Conservation (phyloP, 2,797 vertebrate genomes). For the Gymnoscopelus microlampas region DNA sequence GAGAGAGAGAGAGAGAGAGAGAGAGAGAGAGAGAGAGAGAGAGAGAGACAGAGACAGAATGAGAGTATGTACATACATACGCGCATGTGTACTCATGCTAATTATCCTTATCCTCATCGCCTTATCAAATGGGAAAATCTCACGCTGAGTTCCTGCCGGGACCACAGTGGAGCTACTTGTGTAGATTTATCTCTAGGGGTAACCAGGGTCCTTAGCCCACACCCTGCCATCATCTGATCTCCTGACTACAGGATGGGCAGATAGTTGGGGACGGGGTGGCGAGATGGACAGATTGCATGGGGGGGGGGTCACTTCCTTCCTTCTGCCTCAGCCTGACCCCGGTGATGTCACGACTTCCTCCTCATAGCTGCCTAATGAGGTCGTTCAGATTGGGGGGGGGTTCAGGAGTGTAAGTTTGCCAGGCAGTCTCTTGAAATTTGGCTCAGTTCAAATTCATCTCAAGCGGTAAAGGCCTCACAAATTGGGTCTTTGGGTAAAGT, state of each 20-base stretch:
- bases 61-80: not conserved
- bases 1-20: not conserved
- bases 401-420: too few relatives aligned
- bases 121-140: slow-evolving; percentile 82
- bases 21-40: too few relatives aligned
- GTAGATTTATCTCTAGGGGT: slow-evolving; percentile 64
- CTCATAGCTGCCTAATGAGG: slow-evolving; percentile 1
- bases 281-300: slow-evolving; percentile 27
- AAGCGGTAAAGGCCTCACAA: too few relatives aligned
- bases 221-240: slow-evolving; percentile 49
- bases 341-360: slow-evolving; percentile 44
- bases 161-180: slow-evolving; percentile 59
- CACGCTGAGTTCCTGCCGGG: slow-evolving; percentile 59
- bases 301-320: slow-evolving; percentile 39
- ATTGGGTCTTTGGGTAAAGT: too few relatives aligned
- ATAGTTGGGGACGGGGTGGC: slow-evolving; percentile 21
- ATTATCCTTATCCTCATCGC: slow-evolving; percentile 53
- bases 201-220: slow-evolving; percentile 46
- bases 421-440: too few relatives aligned
- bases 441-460: too few relatives aligned
- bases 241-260: slow-evolving; percentile 37
- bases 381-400: too few relatives aligned
- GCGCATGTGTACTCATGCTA: slow-evolving; percentile 21
- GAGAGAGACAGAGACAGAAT: not conserved
- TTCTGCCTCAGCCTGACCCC: slow-evolving; percentile 21